These are phyloP conservation scores for Florisuga fusca DNA, from an alignment of 2,797 vertebrate genomes.

Conservation along the genomic window DNA sequence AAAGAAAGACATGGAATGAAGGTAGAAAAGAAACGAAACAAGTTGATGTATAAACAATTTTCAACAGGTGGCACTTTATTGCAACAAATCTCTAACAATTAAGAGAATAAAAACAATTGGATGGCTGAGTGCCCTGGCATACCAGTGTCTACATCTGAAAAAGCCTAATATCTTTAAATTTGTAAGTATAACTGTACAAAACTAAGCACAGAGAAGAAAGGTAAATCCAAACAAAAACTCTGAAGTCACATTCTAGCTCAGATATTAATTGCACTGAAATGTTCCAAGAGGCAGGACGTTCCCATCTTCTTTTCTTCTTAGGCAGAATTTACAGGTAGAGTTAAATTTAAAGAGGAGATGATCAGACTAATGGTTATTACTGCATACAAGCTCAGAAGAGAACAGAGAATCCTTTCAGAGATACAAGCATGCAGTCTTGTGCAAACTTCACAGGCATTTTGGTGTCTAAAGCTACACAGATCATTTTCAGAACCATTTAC, in stretches of 20 bases:
- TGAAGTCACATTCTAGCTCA: not conserved
- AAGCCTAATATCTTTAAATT: not conserved
- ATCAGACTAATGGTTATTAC: not conserved
- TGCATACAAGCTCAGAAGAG: not conserved
- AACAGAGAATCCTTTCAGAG: not conserved
- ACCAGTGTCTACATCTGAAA: not conserved
- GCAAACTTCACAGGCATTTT: not conserved
- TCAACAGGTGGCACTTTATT: slow-evolving; percentile 50
- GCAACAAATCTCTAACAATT: not conserved
- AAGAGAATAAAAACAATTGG: not conserved
- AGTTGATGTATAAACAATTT: not conserved
- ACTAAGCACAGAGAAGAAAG: not conserved
- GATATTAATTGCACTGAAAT: not conserved
- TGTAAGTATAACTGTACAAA: not conserved
- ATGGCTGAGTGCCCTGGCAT: not conserved
- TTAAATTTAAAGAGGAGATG: not conserved
- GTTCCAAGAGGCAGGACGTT: not conserved
- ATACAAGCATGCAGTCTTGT: not conserved
- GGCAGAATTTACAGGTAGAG: not conserved
- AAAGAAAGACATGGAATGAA: not conserved
- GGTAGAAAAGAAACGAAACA: not conserved
- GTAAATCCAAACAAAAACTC: not conserved
- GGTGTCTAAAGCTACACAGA: not conserved
- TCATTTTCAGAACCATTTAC: not conserved
- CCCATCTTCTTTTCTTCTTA: not conserved